phyloP scores from a whole-genome alignment of 2,113 vertebrate genomes.

The Motacilla alba region DNA sequence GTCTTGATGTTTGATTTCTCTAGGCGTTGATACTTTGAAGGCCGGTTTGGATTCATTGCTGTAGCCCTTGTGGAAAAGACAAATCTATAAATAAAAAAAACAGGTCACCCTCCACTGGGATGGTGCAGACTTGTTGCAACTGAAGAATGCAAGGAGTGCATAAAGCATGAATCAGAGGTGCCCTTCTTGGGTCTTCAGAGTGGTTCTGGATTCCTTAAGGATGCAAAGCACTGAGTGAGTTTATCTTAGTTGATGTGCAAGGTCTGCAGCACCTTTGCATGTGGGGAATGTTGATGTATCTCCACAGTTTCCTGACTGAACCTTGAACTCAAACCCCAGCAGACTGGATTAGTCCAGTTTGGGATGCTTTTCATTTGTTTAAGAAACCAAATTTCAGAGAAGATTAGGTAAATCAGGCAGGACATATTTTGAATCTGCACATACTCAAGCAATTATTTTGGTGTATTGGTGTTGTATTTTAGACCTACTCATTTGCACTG shows the following conservation, averaged over 20 bases:
- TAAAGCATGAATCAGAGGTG: background rate
- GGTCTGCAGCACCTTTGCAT: background rate
- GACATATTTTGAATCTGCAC: background rate
- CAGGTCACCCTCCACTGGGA: background rate
- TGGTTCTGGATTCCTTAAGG: background rate
- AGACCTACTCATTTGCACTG: background rate
- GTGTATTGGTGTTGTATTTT: background rate
- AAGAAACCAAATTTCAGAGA: background rate
- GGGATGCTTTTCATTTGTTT: background rate
- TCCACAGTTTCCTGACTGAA: background rate
- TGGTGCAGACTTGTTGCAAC: background rate
- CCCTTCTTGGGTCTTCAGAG: background rate
- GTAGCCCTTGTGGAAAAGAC: background rate
- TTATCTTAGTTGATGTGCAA: background rate
- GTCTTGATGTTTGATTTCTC: background rate
- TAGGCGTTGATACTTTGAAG: background rate
- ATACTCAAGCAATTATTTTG: background rate
- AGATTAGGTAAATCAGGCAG: background rate
- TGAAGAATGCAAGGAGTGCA: rapidly evolving
- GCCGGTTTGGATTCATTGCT: background rate
- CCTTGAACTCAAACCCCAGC: background rate
- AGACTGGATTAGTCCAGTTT: background rate
- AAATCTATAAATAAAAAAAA: background rate
- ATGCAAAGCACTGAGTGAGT: background rate
- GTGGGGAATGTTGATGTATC: background rate